A percentile compares a stretch with the other conserved stretches of the same genome.
Conservation (phyloP, 2,113 vertebrate species). For the Zonotrichia leucophrys region DNA sequence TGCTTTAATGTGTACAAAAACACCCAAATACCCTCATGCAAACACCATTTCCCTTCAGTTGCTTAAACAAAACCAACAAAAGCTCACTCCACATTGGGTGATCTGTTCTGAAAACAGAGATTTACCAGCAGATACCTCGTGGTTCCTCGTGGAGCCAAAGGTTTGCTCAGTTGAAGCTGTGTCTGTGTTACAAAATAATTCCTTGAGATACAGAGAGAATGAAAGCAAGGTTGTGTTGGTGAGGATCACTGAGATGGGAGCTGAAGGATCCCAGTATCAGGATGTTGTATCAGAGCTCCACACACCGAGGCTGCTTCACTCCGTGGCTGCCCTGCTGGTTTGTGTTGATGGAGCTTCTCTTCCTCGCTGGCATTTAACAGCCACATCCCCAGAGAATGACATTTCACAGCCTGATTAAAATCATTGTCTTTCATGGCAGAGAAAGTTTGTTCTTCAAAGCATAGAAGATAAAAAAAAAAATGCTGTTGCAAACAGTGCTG, state of each 20-base stretch:
- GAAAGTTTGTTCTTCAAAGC: slow-evolving; percentile 74
- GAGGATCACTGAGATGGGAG: background rate
- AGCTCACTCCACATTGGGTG: accelerated
- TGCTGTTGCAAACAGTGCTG: slow-evolving; percentile 48
- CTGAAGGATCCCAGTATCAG: background rate
- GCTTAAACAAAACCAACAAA: background rate
- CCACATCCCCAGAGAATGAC: background rate
- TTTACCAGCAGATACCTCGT: accelerated
- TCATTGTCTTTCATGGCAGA: slow-evolving; percentile 41
- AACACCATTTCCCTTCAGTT: background rate
- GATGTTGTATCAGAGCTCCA: background rate
- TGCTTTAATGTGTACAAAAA: accelerated
- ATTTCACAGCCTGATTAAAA: slow-evolving; percentile 52
- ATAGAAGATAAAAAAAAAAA: slow-evolving; percentile 41
- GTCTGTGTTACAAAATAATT: background rate
- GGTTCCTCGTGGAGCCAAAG: background rate
- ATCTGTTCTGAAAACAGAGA: background rate
- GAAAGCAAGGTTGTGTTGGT: background rate
- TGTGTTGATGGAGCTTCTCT: background rate
- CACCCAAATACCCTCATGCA: accelerated
- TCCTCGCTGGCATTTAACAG: slow-evolving; percentile 21
- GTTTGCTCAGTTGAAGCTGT: background rate
- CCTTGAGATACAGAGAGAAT: background rate
- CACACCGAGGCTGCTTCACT: background rate
- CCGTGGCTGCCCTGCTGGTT: background rate